A percentile compares a stretch with the other conserved stretches of the same genome.
These are phyloP conservation scores for Ptychoptera albimana DNA, from an alignment of 2,888 invertebrate species.

Conservation along the genomic window DNA sequence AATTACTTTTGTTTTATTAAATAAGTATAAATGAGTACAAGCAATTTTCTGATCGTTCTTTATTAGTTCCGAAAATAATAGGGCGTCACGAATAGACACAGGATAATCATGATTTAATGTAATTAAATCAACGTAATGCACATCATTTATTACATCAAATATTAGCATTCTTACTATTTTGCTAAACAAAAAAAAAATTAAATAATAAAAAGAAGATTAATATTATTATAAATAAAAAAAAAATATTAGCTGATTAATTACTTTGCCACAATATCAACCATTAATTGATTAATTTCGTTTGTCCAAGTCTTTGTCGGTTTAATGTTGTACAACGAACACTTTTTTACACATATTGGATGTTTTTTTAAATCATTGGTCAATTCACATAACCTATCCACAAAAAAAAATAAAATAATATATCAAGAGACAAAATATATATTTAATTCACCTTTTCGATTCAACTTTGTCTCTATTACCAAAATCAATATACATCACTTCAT, in stretches of 20 bases:
- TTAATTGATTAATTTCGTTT: slow-evolving; percentile 35
- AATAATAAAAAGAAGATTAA: not conserved
- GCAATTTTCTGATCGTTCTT: not conserved
- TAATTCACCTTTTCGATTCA: slow-evolving; percentile 33
- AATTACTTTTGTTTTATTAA: no score
- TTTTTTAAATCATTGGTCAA: slow-evolving; percentile 31
- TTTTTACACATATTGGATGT: slow-evolving; percentile 36
- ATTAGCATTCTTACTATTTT: slow-evolving; percentile 16
- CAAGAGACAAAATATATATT: not conserved
- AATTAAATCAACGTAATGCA: slow-evolving; percentile 30
- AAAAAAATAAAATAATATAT: slow-evolving; percentile 6
- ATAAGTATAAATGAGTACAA: not conserved
- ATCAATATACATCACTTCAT: slow-evolving; percentile 31
- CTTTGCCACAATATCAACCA: slow-evolving; percentile 44
- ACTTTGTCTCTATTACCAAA: slow-evolving; percentile 40
- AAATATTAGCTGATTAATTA: slow-evolving; percentile 21
- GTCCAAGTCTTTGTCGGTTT: slow-evolving; percentile 36
- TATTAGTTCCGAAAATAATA: slow-evolving; percentile 19
- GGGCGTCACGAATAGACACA: slow-evolving; percentile 29
- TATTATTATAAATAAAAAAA: not conserved
- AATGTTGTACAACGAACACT: slow-evolving; percentile 42
- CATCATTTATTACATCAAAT: slow-evolving; percentile 14
- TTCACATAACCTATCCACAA: slow-evolving; percentile 31
- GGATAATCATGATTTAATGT: slow-evolving; percentile 18
- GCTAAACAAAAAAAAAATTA: slow-evolving; percentile 13